Evolutionary conservation across 2,888 invertebrate species (phyloP).

Genomic region (Glomeris marginata): DNA sequence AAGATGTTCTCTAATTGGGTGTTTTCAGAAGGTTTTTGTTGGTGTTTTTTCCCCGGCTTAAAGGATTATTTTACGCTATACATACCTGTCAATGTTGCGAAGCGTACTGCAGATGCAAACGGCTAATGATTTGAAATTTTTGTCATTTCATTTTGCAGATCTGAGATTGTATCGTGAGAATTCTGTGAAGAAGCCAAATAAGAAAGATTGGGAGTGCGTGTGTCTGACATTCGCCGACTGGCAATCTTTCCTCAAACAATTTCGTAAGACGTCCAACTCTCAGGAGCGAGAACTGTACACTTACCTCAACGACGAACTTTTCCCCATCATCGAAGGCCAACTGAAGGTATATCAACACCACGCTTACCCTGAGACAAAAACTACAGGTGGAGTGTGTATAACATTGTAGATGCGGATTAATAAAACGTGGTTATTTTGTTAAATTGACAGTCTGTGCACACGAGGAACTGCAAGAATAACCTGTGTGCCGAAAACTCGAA

Average conservation of each 20-base stretch:
- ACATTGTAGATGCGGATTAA: too few species aligned
- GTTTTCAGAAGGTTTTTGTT: too few species aligned
- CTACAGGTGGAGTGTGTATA: neutral
- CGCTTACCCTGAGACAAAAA: neutral
- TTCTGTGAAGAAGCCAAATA: slow-evolving; percentile 20
- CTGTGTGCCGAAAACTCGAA: slow-evolving; percentile 8
- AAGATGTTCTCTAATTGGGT: too few species aligned
- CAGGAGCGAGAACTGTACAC: slow-evolving; percentile 21
- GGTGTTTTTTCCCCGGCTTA: too few species aligned
- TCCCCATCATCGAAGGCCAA: slow-evolving; percentile 22
- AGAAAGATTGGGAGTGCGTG: slow-evolving; percentile 23
- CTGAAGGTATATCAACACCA: slow-evolving; percentile 18
- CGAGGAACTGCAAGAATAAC: too few species aligned
- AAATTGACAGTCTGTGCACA: too few species aligned
- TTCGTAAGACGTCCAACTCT: slow-evolving; percentile 21
- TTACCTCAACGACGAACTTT: slow-evolving; percentile 22
- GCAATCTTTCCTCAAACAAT: slow-evolving; percentile 22
- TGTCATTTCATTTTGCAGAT: slow-evolving; percentile 17
- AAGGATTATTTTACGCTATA: neutral
- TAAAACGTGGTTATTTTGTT: too few species aligned
- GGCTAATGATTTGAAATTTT: slow-evolving; percentile 1
- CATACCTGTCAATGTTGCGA: slow-evolving; percentile 4
- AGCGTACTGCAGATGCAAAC: neutral
- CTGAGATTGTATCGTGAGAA: slow-evolving; percentile 23
- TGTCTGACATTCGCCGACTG: slow-evolving; percentile 22